Conservation (phyloP, 2,113 vertebrate species). For the Sylvietta virens region DNA sequence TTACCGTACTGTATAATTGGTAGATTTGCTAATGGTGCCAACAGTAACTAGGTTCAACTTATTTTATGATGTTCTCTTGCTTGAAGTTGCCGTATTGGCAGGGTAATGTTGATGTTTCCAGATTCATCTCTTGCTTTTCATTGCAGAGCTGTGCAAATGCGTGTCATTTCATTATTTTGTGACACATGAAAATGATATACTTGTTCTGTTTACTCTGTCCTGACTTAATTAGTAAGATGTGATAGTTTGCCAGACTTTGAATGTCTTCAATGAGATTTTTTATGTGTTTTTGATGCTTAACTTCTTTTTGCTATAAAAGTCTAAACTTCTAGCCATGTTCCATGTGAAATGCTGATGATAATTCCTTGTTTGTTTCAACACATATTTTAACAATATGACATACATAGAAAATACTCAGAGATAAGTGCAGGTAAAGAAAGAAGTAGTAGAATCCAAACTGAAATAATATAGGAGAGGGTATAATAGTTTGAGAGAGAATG, state of each 20-base stretch:
- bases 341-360: conserved; percentile 4
- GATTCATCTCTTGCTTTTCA: conserved; percentile 65
- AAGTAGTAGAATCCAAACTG: not conserved
- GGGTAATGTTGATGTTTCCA: conserved; percentile 39
- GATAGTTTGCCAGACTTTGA: conserved; percentile 22
- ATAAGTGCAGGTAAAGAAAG: conserved; percentile 1
- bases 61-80: conserved; percentile 37
- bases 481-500: not conserved
- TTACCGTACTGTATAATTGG: not conserved
- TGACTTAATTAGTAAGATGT: conserved; percentile 35
- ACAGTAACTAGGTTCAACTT: not conserved
- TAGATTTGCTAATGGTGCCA: not conserved
- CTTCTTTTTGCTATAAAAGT: conserved; percentile 5
- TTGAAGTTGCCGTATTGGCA: conserved; percentile 25
- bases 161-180: conserved; percentile 68
- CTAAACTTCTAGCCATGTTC: not conserved
- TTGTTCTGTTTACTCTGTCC: conserved; percentile 74
- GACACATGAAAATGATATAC: conserved; percentile 65
- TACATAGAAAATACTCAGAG: not conserved
- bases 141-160: conserved; percentile 69
- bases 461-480: not conserved
- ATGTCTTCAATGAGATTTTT: not conserved
- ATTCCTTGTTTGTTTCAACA: not conserved
- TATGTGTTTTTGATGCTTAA: conserved; percentile 21
- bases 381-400: not conserved